Conservation (phyloP, 2,113 vertebrate species). For the human region DNA sequence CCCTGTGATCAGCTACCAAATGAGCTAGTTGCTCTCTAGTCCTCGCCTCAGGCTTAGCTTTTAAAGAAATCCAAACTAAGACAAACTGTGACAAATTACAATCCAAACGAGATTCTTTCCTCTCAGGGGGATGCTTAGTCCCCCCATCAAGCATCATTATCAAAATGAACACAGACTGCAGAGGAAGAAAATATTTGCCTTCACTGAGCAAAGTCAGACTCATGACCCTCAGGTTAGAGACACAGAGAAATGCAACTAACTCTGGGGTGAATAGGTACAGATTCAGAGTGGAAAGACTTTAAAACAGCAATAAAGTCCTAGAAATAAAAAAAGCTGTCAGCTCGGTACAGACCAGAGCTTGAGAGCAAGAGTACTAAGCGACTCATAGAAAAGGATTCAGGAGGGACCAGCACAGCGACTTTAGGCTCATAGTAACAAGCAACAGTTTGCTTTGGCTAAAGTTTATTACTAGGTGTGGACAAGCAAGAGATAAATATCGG, state of each 20-base stretch:
- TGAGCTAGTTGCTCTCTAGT: not conserved
- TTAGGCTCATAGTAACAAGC: not conserved
- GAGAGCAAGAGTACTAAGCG: not conserved
- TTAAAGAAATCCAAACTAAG: not conserved
- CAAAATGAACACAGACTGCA: not conserved
- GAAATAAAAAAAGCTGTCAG: not conserved
- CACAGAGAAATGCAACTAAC: not conserved
- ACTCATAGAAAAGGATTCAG: not conserved
- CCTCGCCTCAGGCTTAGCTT: not conserved
- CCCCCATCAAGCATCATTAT: not conserved
- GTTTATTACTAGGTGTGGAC: not conserved
- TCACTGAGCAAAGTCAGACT: not conserved
- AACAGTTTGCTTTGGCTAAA: not conserved
- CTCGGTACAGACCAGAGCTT: not conserved
- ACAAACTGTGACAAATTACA: not conserved
- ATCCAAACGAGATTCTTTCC: not conserved
- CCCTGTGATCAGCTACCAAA: not conserved
- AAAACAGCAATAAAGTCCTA: not conserved
- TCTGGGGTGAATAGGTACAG: not conserved
- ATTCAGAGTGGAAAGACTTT: not conserved
- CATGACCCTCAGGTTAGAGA: not conserved
- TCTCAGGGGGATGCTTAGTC: not conserved
- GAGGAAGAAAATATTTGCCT: not conserved
- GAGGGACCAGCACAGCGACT: not conserved
- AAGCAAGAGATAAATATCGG: not conserved